These are phyloP conservation scores for Catharus minimus DNA, from an alignment of 2,113 vertebrate genomes.

Conservation along the genomic window DNA sequence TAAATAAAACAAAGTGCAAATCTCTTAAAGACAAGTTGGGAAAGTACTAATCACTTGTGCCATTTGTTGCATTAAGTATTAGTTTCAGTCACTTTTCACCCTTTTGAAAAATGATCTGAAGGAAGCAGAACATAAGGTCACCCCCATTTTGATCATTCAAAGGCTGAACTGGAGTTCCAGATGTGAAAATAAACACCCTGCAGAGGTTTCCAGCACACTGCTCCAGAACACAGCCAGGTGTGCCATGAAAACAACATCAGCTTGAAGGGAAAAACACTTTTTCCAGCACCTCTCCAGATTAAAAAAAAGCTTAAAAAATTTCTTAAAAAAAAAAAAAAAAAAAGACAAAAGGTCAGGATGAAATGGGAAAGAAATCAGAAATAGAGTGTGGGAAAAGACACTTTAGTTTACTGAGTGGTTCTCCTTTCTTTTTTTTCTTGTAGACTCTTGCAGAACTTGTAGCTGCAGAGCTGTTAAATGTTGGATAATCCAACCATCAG, in stretches of 20 bases:
- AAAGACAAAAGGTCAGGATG: background rate
- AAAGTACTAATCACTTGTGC: background rate
- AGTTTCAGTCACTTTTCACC: background rate
- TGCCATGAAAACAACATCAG: background rate
- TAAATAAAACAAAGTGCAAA: background rate
- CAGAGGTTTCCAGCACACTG: background rate
- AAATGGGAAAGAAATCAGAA: background rate
- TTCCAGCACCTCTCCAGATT: background rate
- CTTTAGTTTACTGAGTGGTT: background rate
- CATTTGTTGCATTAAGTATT: background rate
- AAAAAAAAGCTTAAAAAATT: too few relatives aligned
- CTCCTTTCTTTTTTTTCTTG: background rate
- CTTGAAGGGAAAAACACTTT: background rate
- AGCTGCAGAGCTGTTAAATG: background rate
- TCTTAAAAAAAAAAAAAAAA: too few relatives aligned
- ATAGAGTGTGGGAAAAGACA: background rate
- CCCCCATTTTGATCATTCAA: background rate
- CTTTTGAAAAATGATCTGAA: background rate
- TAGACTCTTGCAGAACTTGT: background rate
- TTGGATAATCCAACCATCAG: constrained; percentile 13
- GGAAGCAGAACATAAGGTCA: background rate
- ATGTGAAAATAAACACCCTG: background rate
- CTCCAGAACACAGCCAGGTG: background rate
- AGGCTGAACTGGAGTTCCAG: background rate
- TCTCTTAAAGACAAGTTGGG: background rate